phyloP scores from a whole-genome alignment of 2,113 vertebrate species.

The Lichenostomus cassidix region DNA sequence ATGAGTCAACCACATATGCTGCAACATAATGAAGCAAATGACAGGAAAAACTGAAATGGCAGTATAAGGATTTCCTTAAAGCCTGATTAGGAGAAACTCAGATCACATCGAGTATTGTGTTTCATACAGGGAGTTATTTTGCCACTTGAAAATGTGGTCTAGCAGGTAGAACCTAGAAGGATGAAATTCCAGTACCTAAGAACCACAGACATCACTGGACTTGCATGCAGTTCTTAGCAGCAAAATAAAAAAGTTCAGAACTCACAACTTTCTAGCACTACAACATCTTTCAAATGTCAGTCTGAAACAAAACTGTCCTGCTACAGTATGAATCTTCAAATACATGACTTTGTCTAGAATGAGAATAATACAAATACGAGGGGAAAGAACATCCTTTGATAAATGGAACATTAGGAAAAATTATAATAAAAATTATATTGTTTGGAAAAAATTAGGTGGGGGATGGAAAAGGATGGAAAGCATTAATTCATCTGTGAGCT shows the following conservation, averaged over 20 bases:
- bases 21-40: neutral
- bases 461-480: neutral
- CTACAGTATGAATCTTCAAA: neutral
- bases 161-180: neutral
- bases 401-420: neutral
- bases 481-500: neutral
- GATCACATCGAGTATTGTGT: neutral
- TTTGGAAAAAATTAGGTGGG: neutral
- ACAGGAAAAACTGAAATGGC: neutral
- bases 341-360: neutral
- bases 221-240: neutral
- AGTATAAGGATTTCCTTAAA: neutral
- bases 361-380: neutral
- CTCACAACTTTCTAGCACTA: neutral
- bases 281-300: neutral
- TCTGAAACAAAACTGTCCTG: neutral
- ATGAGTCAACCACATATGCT: neutral
- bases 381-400: neutral
- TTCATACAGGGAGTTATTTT: neutral
- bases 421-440: neutral
- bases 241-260: neutral
- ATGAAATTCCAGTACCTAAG: neutral
- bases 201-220: slow-evolving; percentile 7
- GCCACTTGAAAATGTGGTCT: neutral
- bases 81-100: neutral